Percentiles rank a stretch among this genome's conserved stretches.
Conservation (phyloP, 2,888 invertebrate genomes). For the Saturnia japonica region DNA sequence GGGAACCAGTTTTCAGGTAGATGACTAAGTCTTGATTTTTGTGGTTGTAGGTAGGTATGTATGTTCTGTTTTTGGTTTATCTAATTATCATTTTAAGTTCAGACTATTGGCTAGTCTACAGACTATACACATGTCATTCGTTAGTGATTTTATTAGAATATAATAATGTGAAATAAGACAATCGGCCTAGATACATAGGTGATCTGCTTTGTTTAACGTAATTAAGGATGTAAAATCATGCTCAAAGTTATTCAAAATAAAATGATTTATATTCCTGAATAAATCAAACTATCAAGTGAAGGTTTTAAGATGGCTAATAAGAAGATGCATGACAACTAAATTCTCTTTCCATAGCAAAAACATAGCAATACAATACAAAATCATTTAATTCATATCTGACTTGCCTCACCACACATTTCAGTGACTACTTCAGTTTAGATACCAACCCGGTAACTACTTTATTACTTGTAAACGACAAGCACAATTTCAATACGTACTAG, state of each 20-base stretch:
- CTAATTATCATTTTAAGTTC: background rate
- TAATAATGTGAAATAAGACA: background rate
- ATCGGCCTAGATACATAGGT: background rate
- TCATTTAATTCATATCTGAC: background rate
- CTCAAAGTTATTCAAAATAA: background rate
- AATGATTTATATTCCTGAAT: background rate
- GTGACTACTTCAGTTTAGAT: background rate
- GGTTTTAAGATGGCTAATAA: background rate
- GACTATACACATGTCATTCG: background rate
- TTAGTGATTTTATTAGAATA: background rate
- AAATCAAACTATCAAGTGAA: background rate
- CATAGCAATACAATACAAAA: background rate
- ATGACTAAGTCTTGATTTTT: slow-evolving; percentile 10
- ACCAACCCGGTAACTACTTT: too few species aligned
- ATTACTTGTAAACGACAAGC: too few species aligned
- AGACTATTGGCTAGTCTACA: background rate
- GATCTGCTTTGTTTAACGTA: background rate
- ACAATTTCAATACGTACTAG: too few species aligned
- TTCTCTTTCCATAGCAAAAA: too few species aligned
- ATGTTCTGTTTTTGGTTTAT: background rate
- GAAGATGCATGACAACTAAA: too few species aligned
- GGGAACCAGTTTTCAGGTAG: slow-evolving; percentile 10
- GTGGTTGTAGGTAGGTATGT: background rate
- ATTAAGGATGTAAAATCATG: too few species aligned
- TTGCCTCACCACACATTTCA: background rate